Base-by-base conservation (phyloP, 2,797 vertebrate genomes). In the Clamator glandarius region DNA sequence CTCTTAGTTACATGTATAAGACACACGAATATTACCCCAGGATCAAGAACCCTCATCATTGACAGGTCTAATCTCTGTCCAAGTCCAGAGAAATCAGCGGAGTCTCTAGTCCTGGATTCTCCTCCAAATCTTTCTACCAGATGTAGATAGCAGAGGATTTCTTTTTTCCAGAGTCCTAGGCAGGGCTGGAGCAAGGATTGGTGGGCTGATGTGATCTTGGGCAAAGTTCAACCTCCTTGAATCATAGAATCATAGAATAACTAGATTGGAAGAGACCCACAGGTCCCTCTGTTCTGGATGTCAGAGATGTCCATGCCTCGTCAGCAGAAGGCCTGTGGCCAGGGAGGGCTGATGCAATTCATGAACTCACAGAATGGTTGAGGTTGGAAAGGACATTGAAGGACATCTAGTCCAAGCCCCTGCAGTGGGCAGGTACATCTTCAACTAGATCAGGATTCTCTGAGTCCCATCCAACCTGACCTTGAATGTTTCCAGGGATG, bases 291-390 rank as follows among this genome's bases (percentile, higher is more conserved):
- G 36, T 10, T 6, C 11, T 51, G 35, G 6, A 35, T 84, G 31
- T 13, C 61, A 64, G 52, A 81, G 20, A 15, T 62, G n/a, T 9
- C 26, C 1, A 0, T 4, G 66, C 5, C 14, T 14, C 6, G 19
- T 15, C 50, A 61, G 33, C 46, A 79, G 80, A 82, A 68, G 5
- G 3, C 14, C 26, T 39, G 7, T 21, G 46, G 4, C 16, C 4
- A 8, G 29, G 6, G 6, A 63, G 12, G 5, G 4, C 17, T 39
- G 29, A 46, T 42, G 73, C 15, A 59, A 0, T n/a, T 83, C 19
- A 19, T 18, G 44, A 46, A 16, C 44, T 44, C 18, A 44, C 18
- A 44, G 19, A 46, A 21, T 21, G 20, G 18, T 46, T 46, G 18
- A 42, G 16, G 44, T 46, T 46, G 44, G 44, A 46, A 46, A 21